These are phyloP conservation scores for Drosophila quadrilineata DNA, from an alignment of 1,140 invertebrate genomes.

Conservation along the genomic window DNA sequence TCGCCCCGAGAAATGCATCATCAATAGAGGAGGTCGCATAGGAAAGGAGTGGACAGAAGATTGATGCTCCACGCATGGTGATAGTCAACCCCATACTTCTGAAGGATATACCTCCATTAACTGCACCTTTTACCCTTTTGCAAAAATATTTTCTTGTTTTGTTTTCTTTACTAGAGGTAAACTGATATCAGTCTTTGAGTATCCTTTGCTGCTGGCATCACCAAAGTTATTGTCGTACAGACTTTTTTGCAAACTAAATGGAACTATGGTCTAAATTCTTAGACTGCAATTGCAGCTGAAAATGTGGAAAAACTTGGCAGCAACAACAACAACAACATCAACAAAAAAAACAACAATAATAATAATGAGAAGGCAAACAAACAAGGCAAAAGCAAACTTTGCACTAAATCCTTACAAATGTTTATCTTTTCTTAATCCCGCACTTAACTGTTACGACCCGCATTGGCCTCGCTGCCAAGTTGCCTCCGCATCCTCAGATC, in stretches of 20 bases:
- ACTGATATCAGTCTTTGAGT: conserved; percentile 4
- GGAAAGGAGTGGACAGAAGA: neutral
- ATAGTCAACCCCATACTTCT: too few species aligned
- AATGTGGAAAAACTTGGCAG: conserved; percentile 17
- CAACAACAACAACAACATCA: conserved; percentile 11
- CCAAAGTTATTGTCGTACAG: conserved; percentile 21
- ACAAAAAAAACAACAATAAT: conserved; percentile 44
- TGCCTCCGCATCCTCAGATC: neutral
- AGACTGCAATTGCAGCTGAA: conserved; percentile 19
- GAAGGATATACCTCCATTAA: too few species aligned
- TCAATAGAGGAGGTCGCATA: conserved; percentile 54
- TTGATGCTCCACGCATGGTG: too few species aligned
- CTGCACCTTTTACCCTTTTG: neutral
- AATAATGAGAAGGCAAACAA: conserved; percentile 70
- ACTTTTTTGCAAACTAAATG: neutral
- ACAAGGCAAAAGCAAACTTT: conserved; percentile 72
- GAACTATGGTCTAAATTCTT: neutral
- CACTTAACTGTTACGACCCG: conserved; percentile 76
- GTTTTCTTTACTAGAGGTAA: neutral
- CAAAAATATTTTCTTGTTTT: neutral
- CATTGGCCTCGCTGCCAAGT: conserved; percentile 55
- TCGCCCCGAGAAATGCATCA: conserved; percentile 60
- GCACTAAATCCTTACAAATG: conserved; percentile 80
- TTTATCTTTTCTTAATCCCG: conserved; percentile 81
- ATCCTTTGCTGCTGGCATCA: too few species aligned